A percentile compares a stretch with the other conserved stretches of the same genome.
phyloP scores from a whole-genome alignment of 2,797 vertebrate genomes.

The Odontamblyopus lacepedii region DNA sequence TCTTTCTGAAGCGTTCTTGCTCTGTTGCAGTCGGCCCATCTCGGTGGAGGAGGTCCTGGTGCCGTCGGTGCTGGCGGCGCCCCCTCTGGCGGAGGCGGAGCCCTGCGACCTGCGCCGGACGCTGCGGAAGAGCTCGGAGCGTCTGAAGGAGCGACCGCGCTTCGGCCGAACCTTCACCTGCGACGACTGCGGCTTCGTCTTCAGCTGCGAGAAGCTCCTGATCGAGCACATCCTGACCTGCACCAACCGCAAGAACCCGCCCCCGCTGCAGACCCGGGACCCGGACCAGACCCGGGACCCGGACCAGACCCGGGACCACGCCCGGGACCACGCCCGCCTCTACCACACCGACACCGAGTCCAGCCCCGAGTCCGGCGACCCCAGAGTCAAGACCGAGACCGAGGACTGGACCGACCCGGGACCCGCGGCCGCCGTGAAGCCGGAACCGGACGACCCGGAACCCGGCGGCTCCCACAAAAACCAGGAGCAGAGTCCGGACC shows the following conservation, averaged over 20 bases:
- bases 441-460: constrained; percentile 85
- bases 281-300: neutral
- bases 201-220: constrained; percentile 95
- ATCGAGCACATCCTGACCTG: constrained; percentile 96
- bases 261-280: constrained; percentile 37
- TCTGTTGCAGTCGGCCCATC: constrained; percentile 41
- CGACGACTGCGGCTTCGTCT: constrained; percentile 96
- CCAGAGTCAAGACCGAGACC: constrained; percentile 45
- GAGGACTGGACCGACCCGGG: constrained; percentile 70
- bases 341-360: constrained; percentile 77
- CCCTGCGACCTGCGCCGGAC: constrained; percentile 88
- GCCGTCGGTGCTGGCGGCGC: constrained; percentile 29
- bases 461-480: neutral
- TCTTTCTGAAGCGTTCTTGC: neutral
- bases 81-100: constrained; percentile 48
- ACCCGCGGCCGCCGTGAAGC: constrained; percentile 83
- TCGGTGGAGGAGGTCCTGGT: constrained; percentile 64
- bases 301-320: constrained; percentile 10
- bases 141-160: constrained; percentile 89
- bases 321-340: neutral
- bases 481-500: neutral
- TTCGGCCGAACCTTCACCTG: constrained; percentile 98
- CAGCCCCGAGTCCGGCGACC: constrained; percentile 82
- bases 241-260: constrained; percentile 92
- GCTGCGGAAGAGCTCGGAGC: neutral